Base-by-base conservation (phyloP, 2,888 invertebrate genomes). In the Stenchaetothrips biformis region DNA sequence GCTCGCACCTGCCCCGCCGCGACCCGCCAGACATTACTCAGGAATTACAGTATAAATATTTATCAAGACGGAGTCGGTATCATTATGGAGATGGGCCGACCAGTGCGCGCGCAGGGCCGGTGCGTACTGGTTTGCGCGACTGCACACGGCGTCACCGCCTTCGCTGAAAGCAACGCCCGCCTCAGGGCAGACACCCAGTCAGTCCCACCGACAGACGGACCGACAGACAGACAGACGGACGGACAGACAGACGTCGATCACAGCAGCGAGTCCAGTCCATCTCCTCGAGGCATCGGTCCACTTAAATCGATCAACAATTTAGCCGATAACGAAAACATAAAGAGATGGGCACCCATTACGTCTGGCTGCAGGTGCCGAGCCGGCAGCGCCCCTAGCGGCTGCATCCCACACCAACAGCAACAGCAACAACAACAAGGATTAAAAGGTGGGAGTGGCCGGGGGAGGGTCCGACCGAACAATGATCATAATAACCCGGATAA, bases 31-130 rank as follows among this genome's bases (percentile, higher is more conserved):
- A 53, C n/a, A 67, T 21, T 21, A 21, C n/a, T 67, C 67, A 67
- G 67, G 67, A 67, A 67, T 67, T 67, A 67, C 67, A 67, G 67
- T 21, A 67, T 67, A 67, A n/a, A 67, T 67, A 67, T 67, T 67
- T 67, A 67, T 53, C 18, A 53, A 18, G 11, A 67, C 67, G 53
- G 53, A 67, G n/a, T 67, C 67, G 67, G 67, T 67, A 67, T 67
- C n/a, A 67, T 67, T 67, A 67, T 67, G 67, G 67, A 67, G 18
- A 53, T 53, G 53, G 18, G 53, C 18, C 53, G 53, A 53, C 13
- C n/a, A n/a, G n/a, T 53, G 53, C 8, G 53, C 18, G 2, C 2
- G 53, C n/a, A n/a, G n/a, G n/a, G n/a, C n/a, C n/a, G n/a, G n/a
- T n/a, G n/a, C n/a, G n/a, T n/a, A n/a, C n/a, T n/a, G n/a, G n/a